Base-by-base conservation (phyloP, 2,888 invertebrate species). In the Meteorus cinctellus region DNA sequence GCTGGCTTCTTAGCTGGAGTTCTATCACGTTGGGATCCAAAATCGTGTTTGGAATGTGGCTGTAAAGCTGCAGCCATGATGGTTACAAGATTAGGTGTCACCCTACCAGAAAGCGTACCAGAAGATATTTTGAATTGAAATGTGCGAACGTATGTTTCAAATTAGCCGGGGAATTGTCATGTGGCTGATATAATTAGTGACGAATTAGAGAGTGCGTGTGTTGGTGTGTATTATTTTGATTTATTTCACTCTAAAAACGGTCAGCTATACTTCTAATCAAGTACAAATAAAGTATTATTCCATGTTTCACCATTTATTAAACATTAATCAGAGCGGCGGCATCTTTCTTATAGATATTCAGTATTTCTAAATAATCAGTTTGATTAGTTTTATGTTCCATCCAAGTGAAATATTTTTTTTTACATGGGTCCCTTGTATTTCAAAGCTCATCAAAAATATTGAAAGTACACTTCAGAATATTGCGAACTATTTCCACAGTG, bases 1-100 rank as follows among this genome's bases (percentile, higher is more conserved):
- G 89, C 90, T 71, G 90, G 90, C 8, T 90, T 90, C 76, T 75
- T 90, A 62, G 87, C 88, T 16, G 89, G 89, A 27, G 77, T 88
- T 45, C 81, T 89, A 70, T 84, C 82, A 19, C 81, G 82, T 14
- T 84, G 86, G 82, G 82, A 85, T 65, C 84, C 90, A 45, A 85
- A 86, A 75, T 81, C 83, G 19, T 90, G 90, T 76, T 81, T 89
- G 24, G 83, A 87, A 73, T 87, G 83, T 75, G 89, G 89, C 24
- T 86, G 86, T 68, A 87, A 83, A 77, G 81, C 84, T 34, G 88
- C 88, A 12, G 82, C 85, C 1, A 80, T 82, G 41, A 86, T 88
- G 76, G 81, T 85, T 66, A 86, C 87, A 14, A 82, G 82, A 77
- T 71, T 85, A 65, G 88, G 88, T 16, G 85, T 84, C 41, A 83